Evolutionary conservation across 2,888 invertebrate species (phyloP).

Genomic region (Tholera decimalis): DNA sequence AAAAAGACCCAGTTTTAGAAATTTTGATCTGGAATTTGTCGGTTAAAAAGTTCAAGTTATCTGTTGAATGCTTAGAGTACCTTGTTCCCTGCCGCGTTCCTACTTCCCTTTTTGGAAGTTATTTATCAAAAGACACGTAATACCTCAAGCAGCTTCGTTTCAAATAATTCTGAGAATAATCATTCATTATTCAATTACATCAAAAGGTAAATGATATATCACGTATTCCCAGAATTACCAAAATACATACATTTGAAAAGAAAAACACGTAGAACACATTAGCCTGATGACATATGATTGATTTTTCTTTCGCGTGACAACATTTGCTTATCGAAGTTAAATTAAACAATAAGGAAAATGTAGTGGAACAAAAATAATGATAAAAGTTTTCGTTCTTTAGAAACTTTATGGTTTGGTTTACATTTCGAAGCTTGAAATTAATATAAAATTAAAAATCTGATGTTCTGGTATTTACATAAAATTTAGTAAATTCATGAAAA

Average conservation of each 20-base stretch:
- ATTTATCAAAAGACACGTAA: conserved; percentile 1
- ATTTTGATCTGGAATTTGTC: too few relatives aligned
- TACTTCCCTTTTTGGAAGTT: too few relatives aligned
- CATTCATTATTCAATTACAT: conserved; percentile 27
- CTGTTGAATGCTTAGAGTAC: too few relatives aligned
- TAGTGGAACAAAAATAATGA: neutral
- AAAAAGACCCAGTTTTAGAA: too few relatives aligned
- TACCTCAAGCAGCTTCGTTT: neutral
- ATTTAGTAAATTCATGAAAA: too few relatives aligned
- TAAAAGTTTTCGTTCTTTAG: conserved; percentile 1
- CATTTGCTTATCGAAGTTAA: conserved; percentile 47
- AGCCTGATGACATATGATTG: conserved; percentile 49
- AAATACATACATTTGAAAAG: conserved; percentile 17
- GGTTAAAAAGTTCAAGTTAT: too few relatives aligned
- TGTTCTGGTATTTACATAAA: too few relatives aligned
- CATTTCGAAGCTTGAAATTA: neutral
- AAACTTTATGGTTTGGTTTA: conserved; percentile 9
- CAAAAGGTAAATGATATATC: conserved; percentile 25
- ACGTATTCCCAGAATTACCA: conserved; percentile 15
- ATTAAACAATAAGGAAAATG: conserved; percentile 39
- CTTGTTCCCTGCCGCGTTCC: too few relatives aligned
- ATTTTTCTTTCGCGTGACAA: conserved; percentile 56
- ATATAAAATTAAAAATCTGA: too few relatives aligned
- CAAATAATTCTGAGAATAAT: conserved; percentile 12
- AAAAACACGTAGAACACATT: conserved; percentile 39